These are phyloP conservation scores for Osmerus eperlanus DNA, from an alignment of 2,113 vertebrate genomes.

Conservation along the genomic window DNA sequence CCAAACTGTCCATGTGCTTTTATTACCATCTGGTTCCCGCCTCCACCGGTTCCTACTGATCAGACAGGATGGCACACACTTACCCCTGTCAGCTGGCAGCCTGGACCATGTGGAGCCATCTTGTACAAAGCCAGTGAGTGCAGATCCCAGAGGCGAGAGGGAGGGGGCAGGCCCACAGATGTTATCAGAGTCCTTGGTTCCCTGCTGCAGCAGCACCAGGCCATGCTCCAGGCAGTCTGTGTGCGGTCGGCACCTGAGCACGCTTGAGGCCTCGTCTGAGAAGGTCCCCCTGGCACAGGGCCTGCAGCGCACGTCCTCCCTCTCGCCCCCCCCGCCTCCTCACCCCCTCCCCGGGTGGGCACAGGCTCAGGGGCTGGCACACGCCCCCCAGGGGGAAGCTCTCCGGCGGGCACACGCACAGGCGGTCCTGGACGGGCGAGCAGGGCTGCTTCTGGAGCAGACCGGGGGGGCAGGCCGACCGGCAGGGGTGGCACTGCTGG, in stretches of 20 bases:
- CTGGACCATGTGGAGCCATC: no score
- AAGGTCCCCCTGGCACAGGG: slow-evolving; percentile 84
- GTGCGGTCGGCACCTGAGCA: slow-evolving; percentile 79
- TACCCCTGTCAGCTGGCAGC: no score
- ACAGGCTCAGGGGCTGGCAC: slow-evolving; percentile 78
- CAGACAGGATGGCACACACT: not conserved
- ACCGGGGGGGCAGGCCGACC: slow-evolving; percentile 72
- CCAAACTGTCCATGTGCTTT: not conserved
- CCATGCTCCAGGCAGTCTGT: slow-evolving; percentile 83
- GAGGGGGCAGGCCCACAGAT: slow-evolving; percentile 72
- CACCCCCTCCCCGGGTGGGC: slow-evolving; percentile 84
- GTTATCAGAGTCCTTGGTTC: slow-evolving; percentile 83
- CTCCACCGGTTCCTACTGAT: no score
- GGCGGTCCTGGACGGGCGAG: slow-evolving; percentile 81
- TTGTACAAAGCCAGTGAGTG: no score
- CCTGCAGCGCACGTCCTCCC: slow-evolving; percentile 85
- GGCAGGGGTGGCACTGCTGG: slow-evolving; percentile 86
- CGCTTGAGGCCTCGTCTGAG: slow-evolving; percentile 82
- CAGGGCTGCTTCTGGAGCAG: slow-evolving; percentile 83
- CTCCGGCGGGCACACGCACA: slow-evolving; percentile 83
- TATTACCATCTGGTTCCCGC: not conserved
- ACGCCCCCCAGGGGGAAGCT: slow-evolving; percentile 69
- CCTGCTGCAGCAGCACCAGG: slow-evolving; percentile 72
- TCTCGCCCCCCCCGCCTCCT: slow-evolving; percentile 76
- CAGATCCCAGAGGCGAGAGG: slow-evolving; percentile 21